Conservation (phyloP, 1,140 invertebrate genomes). For the Linepithema humile region DNA sequence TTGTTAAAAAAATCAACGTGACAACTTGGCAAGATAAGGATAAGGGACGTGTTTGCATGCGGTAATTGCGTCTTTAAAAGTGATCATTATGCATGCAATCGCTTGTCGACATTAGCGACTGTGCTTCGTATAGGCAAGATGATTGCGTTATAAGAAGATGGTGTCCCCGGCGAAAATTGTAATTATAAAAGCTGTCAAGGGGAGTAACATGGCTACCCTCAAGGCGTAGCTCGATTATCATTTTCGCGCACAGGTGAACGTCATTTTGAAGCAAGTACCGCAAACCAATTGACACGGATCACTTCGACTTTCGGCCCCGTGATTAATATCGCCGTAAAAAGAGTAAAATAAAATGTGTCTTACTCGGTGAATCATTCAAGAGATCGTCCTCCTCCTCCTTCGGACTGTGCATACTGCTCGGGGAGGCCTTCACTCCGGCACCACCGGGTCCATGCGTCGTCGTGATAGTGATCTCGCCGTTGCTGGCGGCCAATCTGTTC, state of each 20-base stretch:
- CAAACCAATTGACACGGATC: slow-evolving; percentile 25
- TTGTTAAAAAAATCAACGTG: slow-evolving; percentile 43
- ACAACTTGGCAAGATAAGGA: slow-evolving; percentile 28
- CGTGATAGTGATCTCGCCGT: slow-evolving; percentile 92
- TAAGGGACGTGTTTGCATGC: slow-evolving; percentile 40
- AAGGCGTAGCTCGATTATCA: slow-evolving; percentile 43
- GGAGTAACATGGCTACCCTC: slow-evolving; percentile 32
- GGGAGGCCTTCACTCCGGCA: slow-evolving; percentile 78
- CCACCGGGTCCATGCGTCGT: slow-evolving; percentile 87
- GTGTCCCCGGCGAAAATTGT: slow-evolving; percentile 44
- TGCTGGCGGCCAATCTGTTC: slow-evolving; percentile 89
- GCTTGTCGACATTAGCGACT: slow-evolving; percentile 38
- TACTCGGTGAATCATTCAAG: slow-evolving; percentile 92
- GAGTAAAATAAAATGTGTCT: slow-evolving; percentile 75
- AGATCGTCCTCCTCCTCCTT: slow-evolving; percentile 87
- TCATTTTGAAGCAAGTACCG: slow-evolving; percentile 28
- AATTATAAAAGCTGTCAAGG: slow-evolving; percentile 57
- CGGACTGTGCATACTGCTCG: slow-evolving; percentile 81
- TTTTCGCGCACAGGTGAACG: slow-evolving; percentile 19
- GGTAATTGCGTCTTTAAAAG: slow-evolving; percentile 54
- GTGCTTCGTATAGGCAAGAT: slow-evolving; percentile 31
- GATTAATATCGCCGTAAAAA: background rate
- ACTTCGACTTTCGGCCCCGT: background rate
- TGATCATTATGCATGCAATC: slow-evolving; percentile 56
- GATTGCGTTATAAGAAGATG: slow-evolving; percentile 51